Base-by-base conservation (phyloP, 2,888 invertebrate species). In the Ceramica pisi region DNA sequence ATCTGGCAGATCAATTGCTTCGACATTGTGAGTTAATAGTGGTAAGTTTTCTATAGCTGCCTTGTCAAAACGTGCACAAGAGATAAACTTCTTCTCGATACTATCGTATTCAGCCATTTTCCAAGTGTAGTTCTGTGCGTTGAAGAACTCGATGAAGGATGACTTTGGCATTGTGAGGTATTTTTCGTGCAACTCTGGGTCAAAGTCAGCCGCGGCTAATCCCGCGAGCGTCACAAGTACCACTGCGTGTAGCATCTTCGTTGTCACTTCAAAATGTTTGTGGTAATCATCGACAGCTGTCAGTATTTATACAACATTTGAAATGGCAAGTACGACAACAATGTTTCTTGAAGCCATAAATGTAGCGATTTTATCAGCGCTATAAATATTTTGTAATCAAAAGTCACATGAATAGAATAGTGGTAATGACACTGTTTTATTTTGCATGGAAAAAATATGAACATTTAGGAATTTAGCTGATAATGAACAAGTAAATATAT, bases 71-170 rank as follows among this genome's bases (percentile, higher is more conserved):
- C 46, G 0, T 12, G 19, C 44, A 23, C 48, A 60, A 23, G 5
- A 0, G 0, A 0, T 0, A 46, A 10, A 26, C 12, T 53, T 21
- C 1, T 14, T 8, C 1, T 62, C 0, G 14, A 53, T n/a, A 8
- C 65, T 19, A 8, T 63, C 35, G 23, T 79, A 61, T 1, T 81
- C 44, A 19, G 48, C 46, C 19, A 78, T 81, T 41, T 75, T 78
- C 69, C 67, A 83, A 16, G 83, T 70, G 48, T 67, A 63, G 48
- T 74, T n/a, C 14, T 67, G 71, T 7, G n/a, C 53, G 35, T 83
- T 83, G 53, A 83, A 83, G 38, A 83, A 70, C 19, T 83, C 51
- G n/a, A 83, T 59, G 46, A 83, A 83, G 2, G 71, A 56, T 23
- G 65, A 41, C 14, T 6, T 46, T 9, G 78, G 19, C 71, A 78